Evolutionary conservation across 2,113 vertebrate species (phyloP).

Genomic region (Kryptolebias marmoratus): DNA sequence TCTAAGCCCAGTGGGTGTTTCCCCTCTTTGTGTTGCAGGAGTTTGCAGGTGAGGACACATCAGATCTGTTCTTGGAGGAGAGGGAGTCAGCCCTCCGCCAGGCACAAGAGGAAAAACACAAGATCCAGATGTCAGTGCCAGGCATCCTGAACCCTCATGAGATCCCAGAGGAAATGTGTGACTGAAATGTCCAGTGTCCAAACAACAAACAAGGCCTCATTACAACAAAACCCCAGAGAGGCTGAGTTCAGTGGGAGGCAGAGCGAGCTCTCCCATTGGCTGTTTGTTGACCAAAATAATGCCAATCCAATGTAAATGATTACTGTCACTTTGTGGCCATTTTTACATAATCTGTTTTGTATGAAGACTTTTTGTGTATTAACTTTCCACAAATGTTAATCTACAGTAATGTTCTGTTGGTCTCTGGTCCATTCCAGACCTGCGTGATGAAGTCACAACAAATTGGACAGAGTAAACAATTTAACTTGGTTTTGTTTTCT

Average conservation of each 20-base stretch:
- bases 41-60: slow-evolving; percentile 98
- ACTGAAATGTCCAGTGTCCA: slow-evolving; percentile 83
- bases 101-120: slow-evolving; percentile 99
- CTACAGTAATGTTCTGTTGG: slow-evolving; percentile 84
- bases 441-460: slow-evolving; percentile 91
- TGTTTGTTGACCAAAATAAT: slow-evolving; percentile 98
- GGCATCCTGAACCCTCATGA: slow-evolving; percentile 99
- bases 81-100: slow-evolving; percentile 96
- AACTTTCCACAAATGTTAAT: slow-evolving; percentile 88
- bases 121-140: slow-evolving; percentile 99
- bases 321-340: slow-evolving; percentile 93
- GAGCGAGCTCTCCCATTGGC: slow-evolving; percentile 85
- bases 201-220: slow-evolving; percentile 41
- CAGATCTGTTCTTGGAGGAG: slow-evolving; percentile 97
- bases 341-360: slow-evolving; percentile 92
- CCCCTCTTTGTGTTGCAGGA: slow-evolving; percentile 72
- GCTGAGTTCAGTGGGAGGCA: slow-evolving; percentile 49
- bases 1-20: too few relatives aligned
- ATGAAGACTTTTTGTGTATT: slow-evolving; percentile 97
- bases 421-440: slow-evolving; percentile 82
- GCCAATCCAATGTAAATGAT: slow-evolving; percentile 96
- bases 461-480: slow-evolving; percentile 86
- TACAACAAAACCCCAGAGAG: slow-evolving; percentile 66
- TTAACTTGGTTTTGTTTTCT: slow-evolving; percentile 47
- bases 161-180: slow-evolving; percentile 99